Base-by-base conservation (phyloP, 2,797 vertebrate genomes). In the Ceyx erithaca region DNA sequence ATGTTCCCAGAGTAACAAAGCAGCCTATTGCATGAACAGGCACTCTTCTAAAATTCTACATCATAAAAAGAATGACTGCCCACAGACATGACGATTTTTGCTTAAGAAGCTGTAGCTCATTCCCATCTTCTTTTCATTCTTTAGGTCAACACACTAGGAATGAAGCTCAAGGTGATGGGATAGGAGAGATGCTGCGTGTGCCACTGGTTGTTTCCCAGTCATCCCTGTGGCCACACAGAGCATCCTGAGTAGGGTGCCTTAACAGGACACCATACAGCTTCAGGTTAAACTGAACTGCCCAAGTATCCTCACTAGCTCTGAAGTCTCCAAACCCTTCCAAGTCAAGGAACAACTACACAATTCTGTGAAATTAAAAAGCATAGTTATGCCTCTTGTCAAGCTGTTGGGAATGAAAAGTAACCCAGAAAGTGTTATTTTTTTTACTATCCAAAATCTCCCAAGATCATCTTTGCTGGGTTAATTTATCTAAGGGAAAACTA, bases 401-500 rank as follows among this genome's bases (percentile, higher is more conserved):
- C 66, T 91, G 62, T 26, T 90, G 37, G 35, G 43, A 75, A 93
- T 71, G 86, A 93, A 89, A 95, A 94, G 62, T 62, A 87, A 26
- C 41, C 54, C 58, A 89, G 72, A 87, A 87, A 95, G 16, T 59
- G 41, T 20, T 85, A 2, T n/a, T 62, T 76, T 89, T 26, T 81
- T 77, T 64, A 15, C 45, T 55, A 51, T 64, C 13, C 0, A 66
- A 92, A 92, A 85, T 80, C 75, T 90, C 80, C 76, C 57, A 73
- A 82, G 23, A 90, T 26, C 81, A 66, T 83, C 46, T 80, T 94
- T 85, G 30, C 72, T 71, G 20, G 37, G 43, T 83, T 94, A 89
- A 87, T 83, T 89, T 87, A 93, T 90, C 72, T 71, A 78, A 90
- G 30, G 30, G 23, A 94, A 87, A 90, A 76, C 35, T 90, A 80